phyloP scores from a whole-genome alignment of 2,797 vertebrate genomes.

The Arctocebus calabarensis region DNA sequence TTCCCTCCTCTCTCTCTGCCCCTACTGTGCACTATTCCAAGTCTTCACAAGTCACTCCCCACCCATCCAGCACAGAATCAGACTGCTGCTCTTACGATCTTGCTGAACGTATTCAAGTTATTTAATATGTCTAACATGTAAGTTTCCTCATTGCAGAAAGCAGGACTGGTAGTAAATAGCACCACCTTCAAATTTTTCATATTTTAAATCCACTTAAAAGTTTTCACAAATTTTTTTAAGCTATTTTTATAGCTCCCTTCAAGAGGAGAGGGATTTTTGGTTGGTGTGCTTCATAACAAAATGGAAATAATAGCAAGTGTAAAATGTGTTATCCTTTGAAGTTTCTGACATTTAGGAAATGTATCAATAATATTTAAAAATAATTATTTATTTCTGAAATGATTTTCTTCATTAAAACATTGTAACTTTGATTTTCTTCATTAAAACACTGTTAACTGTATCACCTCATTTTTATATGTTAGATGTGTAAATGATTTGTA shows the following conservation, averaged over 20 bases:
- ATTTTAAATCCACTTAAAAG: slow-evolving; percentile 53
- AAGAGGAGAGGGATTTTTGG: slow-evolving; percentile 38
- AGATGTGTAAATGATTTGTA: not conserved
- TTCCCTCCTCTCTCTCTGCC: not conserved
- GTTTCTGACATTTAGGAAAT: slow-evolving; percentile 37
- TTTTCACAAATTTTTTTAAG: slow-evolving; percentile 53
- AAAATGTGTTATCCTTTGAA: slow-evolving; percentile 52
- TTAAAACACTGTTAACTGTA: slow-evolving; percentile 5
- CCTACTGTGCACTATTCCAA: not conserved
- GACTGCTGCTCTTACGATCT: not conserved
- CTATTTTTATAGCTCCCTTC: slow-evolving; percentile 38
- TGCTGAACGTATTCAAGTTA: not conserved
- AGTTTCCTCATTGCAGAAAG: slow-evolving; percentile 4
- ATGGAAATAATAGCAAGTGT: slow-evolving; percentile 49
- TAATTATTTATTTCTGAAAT: slow-evolving; percentile 5
- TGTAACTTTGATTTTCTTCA: not conserved
- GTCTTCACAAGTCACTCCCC: not conserved
- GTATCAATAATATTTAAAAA: slow-evolving; percentile 30
- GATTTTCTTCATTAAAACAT: slow-evolving; percentile 24
- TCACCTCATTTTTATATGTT: slow-evolving; percentile 8
- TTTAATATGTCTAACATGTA: not conserved
- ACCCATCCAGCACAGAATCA: not conserved
- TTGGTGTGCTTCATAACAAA: slow-evolving; percentile 61
- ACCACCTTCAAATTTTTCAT: not conserved
- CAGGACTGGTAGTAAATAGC: not conserved